Evolutionary conservation across 2,113 vertebrate species (phyloP).

Genomic region (Microtus richardsoni): DNA sequence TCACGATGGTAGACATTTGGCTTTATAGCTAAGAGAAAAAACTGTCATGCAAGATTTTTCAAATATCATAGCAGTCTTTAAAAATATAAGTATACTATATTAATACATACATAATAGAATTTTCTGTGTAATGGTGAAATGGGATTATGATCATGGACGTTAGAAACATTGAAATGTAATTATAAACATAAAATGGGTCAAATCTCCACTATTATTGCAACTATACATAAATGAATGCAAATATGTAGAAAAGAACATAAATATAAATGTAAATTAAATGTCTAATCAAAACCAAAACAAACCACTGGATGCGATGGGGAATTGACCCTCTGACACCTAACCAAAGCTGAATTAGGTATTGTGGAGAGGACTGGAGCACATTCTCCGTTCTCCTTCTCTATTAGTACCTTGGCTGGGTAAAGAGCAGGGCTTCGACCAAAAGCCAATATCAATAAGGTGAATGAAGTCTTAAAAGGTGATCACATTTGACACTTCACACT

Average conservation of each 20-base stretch:
- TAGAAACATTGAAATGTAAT: neutral
- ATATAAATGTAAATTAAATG: neutral
- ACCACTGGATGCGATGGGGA: accelerated
- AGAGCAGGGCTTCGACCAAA: neutral
- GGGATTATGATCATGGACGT: neutral
- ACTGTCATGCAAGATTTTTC: neutral
- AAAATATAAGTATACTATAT: neutral
- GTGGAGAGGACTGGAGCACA: accelerated
- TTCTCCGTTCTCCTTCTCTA: neutral
- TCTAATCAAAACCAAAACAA: neutral
- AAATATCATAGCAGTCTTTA: neutral
- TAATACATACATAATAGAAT: neutral
- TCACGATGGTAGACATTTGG: neutral
- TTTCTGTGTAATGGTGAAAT: neutral
- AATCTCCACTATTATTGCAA: neutral
- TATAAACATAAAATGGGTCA: neutral
- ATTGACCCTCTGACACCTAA: neutral
- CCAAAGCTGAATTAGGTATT: neutral
- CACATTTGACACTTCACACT: neutral
- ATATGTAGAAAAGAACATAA: neutral
- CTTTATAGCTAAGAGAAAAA: neutral
- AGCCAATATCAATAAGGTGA: neutral
- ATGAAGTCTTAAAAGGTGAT: neutral
- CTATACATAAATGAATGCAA: neutral
- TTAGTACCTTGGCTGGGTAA: neutral